Percentiles rank a stretch among this genome's conserved stretches.
These are phyloP conservation scores for Rotaria sp. DNA, from an alignment of 2,888 invertebrate species.

Conservation along the genomic window DNA sequence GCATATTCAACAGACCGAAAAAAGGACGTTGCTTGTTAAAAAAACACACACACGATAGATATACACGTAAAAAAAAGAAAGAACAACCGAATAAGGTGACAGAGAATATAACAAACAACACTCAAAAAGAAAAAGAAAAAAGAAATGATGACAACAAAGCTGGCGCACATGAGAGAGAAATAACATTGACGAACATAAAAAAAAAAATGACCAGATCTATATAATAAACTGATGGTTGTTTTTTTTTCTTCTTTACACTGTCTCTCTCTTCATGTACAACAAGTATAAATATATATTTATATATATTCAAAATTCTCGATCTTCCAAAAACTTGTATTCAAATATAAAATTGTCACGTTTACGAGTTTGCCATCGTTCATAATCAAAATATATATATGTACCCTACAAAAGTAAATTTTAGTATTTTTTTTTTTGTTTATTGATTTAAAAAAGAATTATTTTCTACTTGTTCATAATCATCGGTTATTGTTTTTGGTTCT, in stretches of 20 bases:
- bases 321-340: constrained; percentile 99
- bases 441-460: not conserved
- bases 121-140: not conserved
- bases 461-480: constrained; percentile 92
- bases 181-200: not conserved
- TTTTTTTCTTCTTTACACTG: not conserved
- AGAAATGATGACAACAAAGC: not conserved
- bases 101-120: constrained; percentile 13
- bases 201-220: constrained; percentile 22
- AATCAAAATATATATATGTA: constrained; percentile 99
- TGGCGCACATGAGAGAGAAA: not conserved
- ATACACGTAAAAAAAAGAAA: constrained; percentile 20
- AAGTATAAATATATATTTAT: not conserved
- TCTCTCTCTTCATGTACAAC: not conserved
- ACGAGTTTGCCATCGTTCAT: constrained; percentile 99
- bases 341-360: constrained; percentile 99
- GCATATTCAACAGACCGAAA: constrained; percentile 24
- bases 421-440: not conserved
- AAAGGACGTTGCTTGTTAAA: constrained; percentile 24
- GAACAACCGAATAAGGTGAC: constrained; percentile 20
- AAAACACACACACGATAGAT: constrained; percentile 22
- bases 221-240: not conserved
- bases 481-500: constrained; percentile 97
- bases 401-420: constrained; percentile 61
- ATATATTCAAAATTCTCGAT: constrained; percentile 66